Evolutionary conservation across 2,888 invertebrate genomes (phyloP), one percentile per base, ranked within the genome.

Genomic region (Oscheius myriophilus): DNA sequence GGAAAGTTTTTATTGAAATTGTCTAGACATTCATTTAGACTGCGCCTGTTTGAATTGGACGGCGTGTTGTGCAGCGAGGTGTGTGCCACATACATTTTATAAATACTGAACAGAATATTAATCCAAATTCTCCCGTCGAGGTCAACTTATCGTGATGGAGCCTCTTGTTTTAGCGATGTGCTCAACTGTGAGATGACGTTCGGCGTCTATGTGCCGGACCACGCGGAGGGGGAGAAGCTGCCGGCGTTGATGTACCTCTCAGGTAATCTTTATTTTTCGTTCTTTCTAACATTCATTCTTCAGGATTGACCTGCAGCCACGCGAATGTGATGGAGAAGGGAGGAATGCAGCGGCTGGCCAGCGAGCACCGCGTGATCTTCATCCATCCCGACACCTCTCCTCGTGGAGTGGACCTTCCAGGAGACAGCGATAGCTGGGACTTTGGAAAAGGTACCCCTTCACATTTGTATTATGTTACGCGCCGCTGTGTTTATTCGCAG

Each of bases 301-400:
- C 6, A 71, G 78, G 78, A 0, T 89, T 97, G 41, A 93, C 93
- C 0, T 97, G 97, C 87, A 94, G 91, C 14, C 96, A 98, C 87
- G 92, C 93, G 84, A 98, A 98, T 89, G 96, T 97, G 86, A 92
- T 96, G 74, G 91, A 92, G 61, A 98, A 98, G 89, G 91, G 95
- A 54, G 96, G 96, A n/a, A 92, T 93, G 72, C 98, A 98, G 89
- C 91, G 91, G 89, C 92, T 92, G 88, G 97, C 97, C 4, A 75
- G 75, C 12, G 51, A 73, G n/a, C 64, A 76, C 46, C 70, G 79
- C n/a, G 39, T 98, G 2, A 91, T 94, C 73, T 91, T 98, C 63
- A 93, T 98, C 2, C 92, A 92, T 70, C 96, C 97, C 0, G 98
- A 98, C 86, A 98, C 97, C 0, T 77, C 71, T 4, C 69, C 80